phyloP scores from a whole-genome alignment of 1,140 invertebrate genomes.

The Bilobella aurantiaca region DNA sequence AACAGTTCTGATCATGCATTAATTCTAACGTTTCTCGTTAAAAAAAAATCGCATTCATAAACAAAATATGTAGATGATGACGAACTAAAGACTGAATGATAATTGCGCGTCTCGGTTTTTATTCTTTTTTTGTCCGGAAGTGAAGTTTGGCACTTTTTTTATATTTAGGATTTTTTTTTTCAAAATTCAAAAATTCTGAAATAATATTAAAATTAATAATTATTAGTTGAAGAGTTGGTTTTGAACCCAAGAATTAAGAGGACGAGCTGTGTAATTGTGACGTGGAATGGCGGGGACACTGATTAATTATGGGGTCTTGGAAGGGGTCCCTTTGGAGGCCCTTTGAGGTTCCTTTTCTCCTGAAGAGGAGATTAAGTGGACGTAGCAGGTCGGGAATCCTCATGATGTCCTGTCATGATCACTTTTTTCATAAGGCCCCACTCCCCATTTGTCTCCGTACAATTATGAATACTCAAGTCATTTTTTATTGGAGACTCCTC shows the following conservation, averaged over 20 bases:
- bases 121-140: too few relatives aligned
- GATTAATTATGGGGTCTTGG: conserved; percentile 36
- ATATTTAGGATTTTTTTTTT: too few relatives aligned
- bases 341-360: not conserved
- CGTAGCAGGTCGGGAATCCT: not conserved
- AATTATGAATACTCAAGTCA: not conserved
- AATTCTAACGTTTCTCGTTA: too few relatives aligned
- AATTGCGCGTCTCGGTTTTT: too few relatives aligned
- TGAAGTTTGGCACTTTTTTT: too few relatives aligned
- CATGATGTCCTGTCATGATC: conserved; percentile 3
- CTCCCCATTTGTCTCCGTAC: not conserved
- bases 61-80: too few relatives aligned
- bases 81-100: too few relatives aligned
- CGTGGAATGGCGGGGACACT: conserved; percentile 31
- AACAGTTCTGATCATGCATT: too few relatives aligned
- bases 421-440: not conserved
- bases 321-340: conserved; percentile 9
- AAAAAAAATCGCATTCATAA: too few relatives aligned
- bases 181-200: too few relatives aligned
- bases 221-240: not conserved
- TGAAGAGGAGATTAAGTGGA: too few relatives aligned
- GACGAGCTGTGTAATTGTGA: not conserved
- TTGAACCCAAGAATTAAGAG: too few relatives aligned
- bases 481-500: not conserved
- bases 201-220: not conserved